These are phyloP conservation scores for Globicephala melas DNA, from an alignment of 2,113 vertebrate genomes.

Conservation along the genomic window DNA sequence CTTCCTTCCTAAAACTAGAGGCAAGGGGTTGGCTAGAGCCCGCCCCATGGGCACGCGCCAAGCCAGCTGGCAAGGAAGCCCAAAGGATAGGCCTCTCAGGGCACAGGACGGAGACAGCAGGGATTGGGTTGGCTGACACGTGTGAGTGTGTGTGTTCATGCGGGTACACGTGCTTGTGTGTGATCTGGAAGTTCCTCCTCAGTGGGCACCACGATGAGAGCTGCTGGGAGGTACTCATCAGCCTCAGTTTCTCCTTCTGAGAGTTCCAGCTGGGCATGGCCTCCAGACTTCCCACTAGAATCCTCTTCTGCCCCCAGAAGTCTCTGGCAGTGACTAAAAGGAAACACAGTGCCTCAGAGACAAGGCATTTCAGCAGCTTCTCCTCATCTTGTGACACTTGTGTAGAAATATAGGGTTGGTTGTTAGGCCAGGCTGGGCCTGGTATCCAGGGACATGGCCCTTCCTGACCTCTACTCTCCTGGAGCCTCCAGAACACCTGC, in stretches of 20 bases:
- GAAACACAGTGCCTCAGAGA: neutral
- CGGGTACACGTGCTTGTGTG: accelerated
- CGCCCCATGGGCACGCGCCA: accelerated
- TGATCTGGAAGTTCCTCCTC: neutral
- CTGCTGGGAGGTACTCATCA: neutral
- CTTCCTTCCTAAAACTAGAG: neutral
- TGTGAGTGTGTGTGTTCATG: accelerated
- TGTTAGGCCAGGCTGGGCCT: neutral
- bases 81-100: neutral
- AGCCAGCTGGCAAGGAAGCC: neutral
- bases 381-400: neutral
- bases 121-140: too few relatives aligned
- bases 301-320: neutral
- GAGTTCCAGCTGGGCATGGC: neutral
- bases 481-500: neutral
- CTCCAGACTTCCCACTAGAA: neutral
- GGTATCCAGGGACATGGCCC: neutral
- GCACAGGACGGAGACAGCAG: neutral
- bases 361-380: neutral
- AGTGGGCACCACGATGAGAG: neutral
- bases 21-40: neutral
- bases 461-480: neutral
- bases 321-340: neutral
- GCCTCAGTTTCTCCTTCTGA: neutral
- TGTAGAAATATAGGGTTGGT: neutral